Evolutionary conservation across 35 echinoderm and acorn worm genomes (phyloP).

Genomic region (Apostichopus parvimensis): DNA sequence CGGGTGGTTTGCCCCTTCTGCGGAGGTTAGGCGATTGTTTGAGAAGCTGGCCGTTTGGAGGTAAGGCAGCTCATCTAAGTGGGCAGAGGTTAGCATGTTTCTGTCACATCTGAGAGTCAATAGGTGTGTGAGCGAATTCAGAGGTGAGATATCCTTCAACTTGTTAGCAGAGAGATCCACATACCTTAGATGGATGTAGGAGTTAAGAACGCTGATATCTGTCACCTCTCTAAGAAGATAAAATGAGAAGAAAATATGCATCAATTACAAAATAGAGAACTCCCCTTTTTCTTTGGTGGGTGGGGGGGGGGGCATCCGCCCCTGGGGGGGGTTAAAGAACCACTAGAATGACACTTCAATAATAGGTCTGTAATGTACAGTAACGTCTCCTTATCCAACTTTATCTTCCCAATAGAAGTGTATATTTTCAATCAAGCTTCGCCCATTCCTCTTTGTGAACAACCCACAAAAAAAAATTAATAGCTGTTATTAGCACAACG

Average conservation of each 20-base stretch:
- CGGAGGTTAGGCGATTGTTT: conserved; percentile 79
- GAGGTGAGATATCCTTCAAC: conserved; percentile 88
- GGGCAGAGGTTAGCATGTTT: conserved; percentile 77
- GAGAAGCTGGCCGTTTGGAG: conserved; percentile 89
- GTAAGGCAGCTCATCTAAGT: conserved; percentile 91
- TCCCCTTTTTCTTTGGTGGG: too few species aligned
- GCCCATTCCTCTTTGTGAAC: too few species aligned
- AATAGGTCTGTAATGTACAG: too few species aligned
- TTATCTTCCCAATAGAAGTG: too few species aligned
- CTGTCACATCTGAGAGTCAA: conserved; percentile 90
- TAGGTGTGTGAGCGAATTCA: conserved; percentile 93
- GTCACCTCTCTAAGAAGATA: conserved; percentile 80
- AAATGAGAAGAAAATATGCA: background rate
- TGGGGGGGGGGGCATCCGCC: too few species aligned
- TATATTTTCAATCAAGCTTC: too few species aligned
- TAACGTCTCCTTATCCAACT: too few species aligned
- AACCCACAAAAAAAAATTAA: too few species aligned
- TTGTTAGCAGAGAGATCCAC: conserved; percentile 79
- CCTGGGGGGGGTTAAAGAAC: too few species aligned
- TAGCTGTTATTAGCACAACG: too few species aligned
- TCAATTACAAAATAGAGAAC: too few species aligned
- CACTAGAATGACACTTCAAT: too few species aligned
- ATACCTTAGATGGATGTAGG: conserved; percentile 89
- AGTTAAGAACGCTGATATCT: conserved; percentile 77
- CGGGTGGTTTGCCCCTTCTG: conserved; percentile 90